A percentile compares a stretch with the other conserved stretches of the same genome.
Evolutionary conservation across 1,140 invertebrate species (phyloP).

Genomic region (Ostrea denselamellosa): DNA sequence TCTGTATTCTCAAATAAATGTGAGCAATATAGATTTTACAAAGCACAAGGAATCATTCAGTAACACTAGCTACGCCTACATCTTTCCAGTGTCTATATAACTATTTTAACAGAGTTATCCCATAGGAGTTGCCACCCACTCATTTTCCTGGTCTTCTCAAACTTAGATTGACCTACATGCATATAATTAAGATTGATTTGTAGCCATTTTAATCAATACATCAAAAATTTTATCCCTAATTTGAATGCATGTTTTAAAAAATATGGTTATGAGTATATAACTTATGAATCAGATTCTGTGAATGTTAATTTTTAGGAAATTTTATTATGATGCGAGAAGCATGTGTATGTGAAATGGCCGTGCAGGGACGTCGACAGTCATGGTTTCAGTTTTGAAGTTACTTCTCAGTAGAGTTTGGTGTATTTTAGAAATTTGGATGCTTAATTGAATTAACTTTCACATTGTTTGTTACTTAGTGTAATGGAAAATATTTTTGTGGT

Average conservation of each 20-base stretch:
- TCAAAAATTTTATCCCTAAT: background rate
- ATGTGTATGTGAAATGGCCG: background rate
- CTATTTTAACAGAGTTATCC: constrained; percentile 7
- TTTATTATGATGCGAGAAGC: background rate
- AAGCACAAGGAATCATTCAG: constrained; percentile 24
- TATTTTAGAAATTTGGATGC: background rate
- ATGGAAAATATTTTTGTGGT: background rate
- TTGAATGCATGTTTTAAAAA: constrained; percentile 2
- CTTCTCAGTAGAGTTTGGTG: background rate
- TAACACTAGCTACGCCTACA: constrained; percentile 12
- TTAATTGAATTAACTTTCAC: background rate
- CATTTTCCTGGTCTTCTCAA: background rate
- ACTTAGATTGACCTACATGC: constrained; percentile 33
- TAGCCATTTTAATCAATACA: constrained; percentile 16
- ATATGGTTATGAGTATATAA: constrained; percentile 12
- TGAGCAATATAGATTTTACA: constrained; percentile 17
- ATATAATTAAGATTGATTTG: constrained; percentile 18
- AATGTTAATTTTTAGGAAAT: background rate
- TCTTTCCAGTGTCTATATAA: background rate
- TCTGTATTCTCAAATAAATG: background rate
- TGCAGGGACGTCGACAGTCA: background rate
- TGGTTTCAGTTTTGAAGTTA: background rate
- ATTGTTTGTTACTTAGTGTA: background rate
- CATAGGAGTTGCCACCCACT: constrained; percentile 22
- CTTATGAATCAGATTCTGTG: background rate